Percentiles rank a stretch among this genome's conserved stretches.
Conservation (phyloP, 2,888 invertebrate genomes). For the Vandiemenella viatica region DNA sequence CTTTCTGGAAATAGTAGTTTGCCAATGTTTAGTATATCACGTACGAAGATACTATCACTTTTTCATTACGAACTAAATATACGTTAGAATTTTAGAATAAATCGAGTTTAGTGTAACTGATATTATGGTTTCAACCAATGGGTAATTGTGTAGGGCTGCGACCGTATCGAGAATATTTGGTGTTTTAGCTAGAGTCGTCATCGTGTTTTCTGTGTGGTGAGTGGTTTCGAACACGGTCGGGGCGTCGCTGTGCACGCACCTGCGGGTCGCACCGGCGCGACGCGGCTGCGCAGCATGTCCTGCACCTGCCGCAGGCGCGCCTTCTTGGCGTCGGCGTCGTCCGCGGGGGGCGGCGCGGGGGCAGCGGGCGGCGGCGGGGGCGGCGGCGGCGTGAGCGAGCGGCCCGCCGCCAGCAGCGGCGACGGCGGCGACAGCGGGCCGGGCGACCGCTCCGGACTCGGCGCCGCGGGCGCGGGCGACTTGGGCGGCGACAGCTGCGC, state of each 20-base stretch:
- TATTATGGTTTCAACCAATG: too few species aligned
- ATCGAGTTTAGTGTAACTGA: too few species aligned
- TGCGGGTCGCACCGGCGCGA: conserved; percentile 1
- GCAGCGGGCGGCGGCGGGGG: conserved; percentile 27
- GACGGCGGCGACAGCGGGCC: conserved; percentile 1
- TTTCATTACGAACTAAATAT: too few species aligned
- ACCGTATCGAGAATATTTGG: too few species aligned
- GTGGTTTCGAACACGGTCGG: too few species aligned
- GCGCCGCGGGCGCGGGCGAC: background rate
- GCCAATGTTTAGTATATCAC: too few species aligned
- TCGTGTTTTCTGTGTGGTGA: too few species aligned
- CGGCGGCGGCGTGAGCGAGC: conserved; percentile 1
- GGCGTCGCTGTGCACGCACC: conserved; percentile 6
- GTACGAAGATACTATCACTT: too few species aligned
- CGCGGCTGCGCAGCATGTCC: conserved; percentile 35
- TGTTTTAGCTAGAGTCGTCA: too few species aligned
- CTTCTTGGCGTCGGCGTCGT: conserved; percentile 40
- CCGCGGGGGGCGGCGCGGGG: background rate
- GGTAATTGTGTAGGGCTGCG: too few species aligned
- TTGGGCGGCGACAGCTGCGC: conserved; percentile 2
- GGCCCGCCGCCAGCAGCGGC: background rate
- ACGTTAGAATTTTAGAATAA: too few species aligned
- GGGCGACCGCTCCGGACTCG: background rate
- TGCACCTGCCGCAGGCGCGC: conserved; percentile 53
- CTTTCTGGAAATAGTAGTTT: too few species aligned